These are phyloP conservation scores for Cyanocitta stelleri DNA, from an alignment of 2,113 vertebrate genomes.

Conservation along the genomic window DNA sequence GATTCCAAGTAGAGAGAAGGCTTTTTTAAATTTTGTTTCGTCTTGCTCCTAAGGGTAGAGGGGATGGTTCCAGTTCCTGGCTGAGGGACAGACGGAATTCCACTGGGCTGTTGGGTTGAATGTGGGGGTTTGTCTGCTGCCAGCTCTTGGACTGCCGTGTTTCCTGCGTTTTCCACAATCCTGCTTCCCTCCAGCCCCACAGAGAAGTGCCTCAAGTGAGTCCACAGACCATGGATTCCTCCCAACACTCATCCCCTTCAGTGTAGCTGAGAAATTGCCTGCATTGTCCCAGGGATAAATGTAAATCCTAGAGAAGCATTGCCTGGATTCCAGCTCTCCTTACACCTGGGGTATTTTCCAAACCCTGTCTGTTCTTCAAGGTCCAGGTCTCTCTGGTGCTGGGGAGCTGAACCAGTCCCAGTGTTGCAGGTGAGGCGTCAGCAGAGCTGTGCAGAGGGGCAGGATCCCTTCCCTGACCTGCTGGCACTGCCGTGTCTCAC, in stretches of 20 bases:
- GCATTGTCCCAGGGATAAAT: neutral
- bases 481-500: neutral
- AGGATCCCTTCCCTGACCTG: neutral
- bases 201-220: neutral
- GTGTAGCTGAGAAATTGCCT: accelerated
- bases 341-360: neutral
- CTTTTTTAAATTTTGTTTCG: neutral
- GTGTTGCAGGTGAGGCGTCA: neutral
- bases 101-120: neutral
- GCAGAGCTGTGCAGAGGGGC: neutral
- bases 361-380: neutral
- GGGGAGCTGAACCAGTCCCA: neutral
- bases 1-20: neutral
- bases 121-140: neutral
- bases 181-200: neutral
- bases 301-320: neutral
- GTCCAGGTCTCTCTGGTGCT: neutral
- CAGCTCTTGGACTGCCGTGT: too few species aligned
- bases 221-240: neutral
- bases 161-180: neutral
- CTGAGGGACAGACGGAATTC: neutral
- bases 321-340: neutral
- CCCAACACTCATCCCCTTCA: neutral
- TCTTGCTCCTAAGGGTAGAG: neutral
- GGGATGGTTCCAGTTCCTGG: neutral